Conservation (phyloP, 2,113 vertebrate genomes). For the Gymnobelideus leadbeateri region DNA sequence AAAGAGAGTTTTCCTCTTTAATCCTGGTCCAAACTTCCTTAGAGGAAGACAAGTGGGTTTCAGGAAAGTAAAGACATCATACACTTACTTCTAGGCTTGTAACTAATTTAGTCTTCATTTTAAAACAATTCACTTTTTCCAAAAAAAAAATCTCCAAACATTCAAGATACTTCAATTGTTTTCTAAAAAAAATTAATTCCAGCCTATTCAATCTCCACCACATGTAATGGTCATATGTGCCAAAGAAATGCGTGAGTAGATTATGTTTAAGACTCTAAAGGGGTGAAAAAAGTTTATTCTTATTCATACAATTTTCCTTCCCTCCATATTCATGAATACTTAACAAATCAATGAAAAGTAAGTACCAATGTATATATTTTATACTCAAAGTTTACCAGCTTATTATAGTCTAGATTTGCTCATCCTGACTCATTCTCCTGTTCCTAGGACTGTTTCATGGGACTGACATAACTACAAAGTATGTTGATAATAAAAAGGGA, state of each 20-base stretch:
- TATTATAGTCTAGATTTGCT: not conserved
- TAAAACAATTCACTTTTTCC: slow-evolving; percentile 14
- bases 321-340: slow-evolving; percentile 22
- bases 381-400: not conserved
- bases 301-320: slow-evolving; percentile 60
- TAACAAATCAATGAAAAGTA: slow-evolving; percentile 33
- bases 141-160: slow-evolving; percentile 35
- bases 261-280: slow-evolving; percentile 52
- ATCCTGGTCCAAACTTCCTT: slow-evolving; percentile 30
- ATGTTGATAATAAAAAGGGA: slow-evolving; percentile 5
- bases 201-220: not conserved
- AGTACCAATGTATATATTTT: slow-evolving; percentile 13
- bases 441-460: not conserved
- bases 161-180: slow-evolving; percentile 35
- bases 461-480: not conserved
- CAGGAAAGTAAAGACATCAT: not conserved
- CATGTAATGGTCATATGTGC: slow-evolving; percentile 10
- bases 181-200: slow-evolving; percentile 24
- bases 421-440: not conserved
- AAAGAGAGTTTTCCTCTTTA: slow-evolving; percentile 39
- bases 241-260: slow-evolving; percentile 38
- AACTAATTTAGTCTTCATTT: slow-evolving; percentile 44
- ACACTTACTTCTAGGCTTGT: slow-evolving; percentile 36
- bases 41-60: not conserved
- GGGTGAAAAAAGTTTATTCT: slow-evolving; percentile 70